A percentile compares a stretch with the other conserved stretches of the same genome.
phyloP scores from a whole-genome alignment of 2,797 vertebrate species.

The Ceryle rudis region DNA sequence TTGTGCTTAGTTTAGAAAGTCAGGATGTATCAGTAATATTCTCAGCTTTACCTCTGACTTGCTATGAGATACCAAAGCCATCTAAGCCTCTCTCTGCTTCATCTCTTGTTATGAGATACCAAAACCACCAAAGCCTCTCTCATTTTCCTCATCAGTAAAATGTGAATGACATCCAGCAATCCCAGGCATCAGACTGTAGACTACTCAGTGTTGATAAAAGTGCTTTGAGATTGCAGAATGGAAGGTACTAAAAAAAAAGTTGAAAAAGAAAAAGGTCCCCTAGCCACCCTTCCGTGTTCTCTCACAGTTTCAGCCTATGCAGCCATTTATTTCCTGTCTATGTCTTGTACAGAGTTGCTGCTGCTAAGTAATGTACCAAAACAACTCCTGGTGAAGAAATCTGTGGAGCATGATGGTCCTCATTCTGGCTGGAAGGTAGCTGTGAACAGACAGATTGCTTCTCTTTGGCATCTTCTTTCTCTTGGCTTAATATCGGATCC shows the following conservation, averaged over 20 bases:
- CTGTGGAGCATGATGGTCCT: background rate
- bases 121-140: background rate
- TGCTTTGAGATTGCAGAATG: background rate
- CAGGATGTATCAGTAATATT: background rate
- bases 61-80: background rate
- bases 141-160: conserved; percentile 10
- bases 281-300: background rate
- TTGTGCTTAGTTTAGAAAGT: background rate
- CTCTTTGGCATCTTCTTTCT: background rate
- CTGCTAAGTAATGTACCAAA: background rate
- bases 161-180: background rate
- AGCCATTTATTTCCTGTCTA: background rate
- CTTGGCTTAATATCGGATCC: background rate
- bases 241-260: background rate
- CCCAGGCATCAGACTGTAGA: background rate
- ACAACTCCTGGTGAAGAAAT: background rate
- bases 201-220: background rate
- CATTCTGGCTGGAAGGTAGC: background rate
- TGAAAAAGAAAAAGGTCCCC: background rate
- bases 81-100: background rate
- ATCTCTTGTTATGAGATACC: background rate
- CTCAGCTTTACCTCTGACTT: background rate
- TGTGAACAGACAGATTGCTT: background rate
- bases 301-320: background rate
- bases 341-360: background rate